phyloP scores from a whole-genome alignment of 2,797 vertebrate species.

The Gadopsis marmoratus region DNA sequence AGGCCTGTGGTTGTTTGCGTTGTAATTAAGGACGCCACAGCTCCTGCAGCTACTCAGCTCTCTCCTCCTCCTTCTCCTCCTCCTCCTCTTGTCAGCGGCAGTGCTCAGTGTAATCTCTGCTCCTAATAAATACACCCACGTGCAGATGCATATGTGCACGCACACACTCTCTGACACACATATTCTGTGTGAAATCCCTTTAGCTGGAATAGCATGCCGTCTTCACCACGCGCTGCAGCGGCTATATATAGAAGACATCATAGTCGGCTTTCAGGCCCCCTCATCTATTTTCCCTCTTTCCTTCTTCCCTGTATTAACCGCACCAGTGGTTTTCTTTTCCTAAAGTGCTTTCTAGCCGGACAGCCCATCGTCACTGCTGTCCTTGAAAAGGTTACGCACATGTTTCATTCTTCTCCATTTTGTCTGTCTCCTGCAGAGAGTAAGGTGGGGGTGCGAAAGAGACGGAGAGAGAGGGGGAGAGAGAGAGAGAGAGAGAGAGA shows the following conservation, averaged over 20 bases:
- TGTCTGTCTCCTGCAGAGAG: conserved; percentile 61
- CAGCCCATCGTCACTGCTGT: conserved; percentile 70
- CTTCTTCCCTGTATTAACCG: conserved; percentile 84
- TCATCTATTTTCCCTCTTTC: conserved; percentile 74
- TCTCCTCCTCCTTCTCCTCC: conserved; percentile 58
- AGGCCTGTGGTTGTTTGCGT: conserved; percentile 79
- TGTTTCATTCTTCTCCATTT: conserved; percentile 82
- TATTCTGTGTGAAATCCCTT: conserved; percentile 80
- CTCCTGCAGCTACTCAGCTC: conserved; percentile 70
- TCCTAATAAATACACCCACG: conserved; percentile 73
- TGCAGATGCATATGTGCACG: conserved; percentile 34
- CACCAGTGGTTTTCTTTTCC: conserved; percentile 84
- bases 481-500: conserved; percentile 24
- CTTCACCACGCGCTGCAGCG: conserved; percentile 64
- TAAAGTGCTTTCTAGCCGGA: conserved; percentile 83
- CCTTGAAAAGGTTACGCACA: conserved; percentile 84
- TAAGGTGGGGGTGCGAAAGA: conserved; percentile 6
- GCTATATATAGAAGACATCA: conserved; percentile 86
- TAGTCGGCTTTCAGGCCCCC: conserved; percentile 77
- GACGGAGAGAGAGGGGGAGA: background rate
- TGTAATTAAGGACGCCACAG: conserved; percentile 78
- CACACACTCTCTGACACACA: conserved; percentile 42
- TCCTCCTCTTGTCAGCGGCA: conserved; percentile 70
- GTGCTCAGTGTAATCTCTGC: conserved; percentile 76
- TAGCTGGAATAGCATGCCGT: conserved; percentile 80